These are phyloP conservation scores for Lithophane ornitopus DNA, from an alignment of 2,888 invertebrate genomes.

Conservation along the genomic window DNA sequence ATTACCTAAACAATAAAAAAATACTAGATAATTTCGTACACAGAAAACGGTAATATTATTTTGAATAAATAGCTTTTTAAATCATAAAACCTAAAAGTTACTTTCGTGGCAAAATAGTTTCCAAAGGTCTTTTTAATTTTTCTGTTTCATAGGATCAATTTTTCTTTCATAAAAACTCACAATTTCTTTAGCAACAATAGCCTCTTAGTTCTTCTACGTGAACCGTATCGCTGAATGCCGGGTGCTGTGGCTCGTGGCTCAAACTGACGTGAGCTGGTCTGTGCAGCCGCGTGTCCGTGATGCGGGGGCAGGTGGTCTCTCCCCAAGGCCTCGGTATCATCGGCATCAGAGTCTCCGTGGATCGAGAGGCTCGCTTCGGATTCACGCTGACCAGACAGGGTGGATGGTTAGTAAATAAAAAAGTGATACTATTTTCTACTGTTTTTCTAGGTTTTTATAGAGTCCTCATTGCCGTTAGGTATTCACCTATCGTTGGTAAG, in stretches of 20 bases:
- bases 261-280: slow-evolving; percentile 83
- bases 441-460: slow-evolving; percentile 8
- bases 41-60: no score
- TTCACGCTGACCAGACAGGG: slow-evolving; percentile 98
- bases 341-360: slow-evolving; percentile 99
- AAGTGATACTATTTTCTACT: background rate
- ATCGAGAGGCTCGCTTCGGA: slow-evolving; percentile 98
- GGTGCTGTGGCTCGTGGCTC: slow-evolving; percentile 73
- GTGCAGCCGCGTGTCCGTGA: slow-evolving; percentile 99
- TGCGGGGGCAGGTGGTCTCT: slow-evolving; percentile 99
- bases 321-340: slow-evolving; percentile 98
- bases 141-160: background rate
- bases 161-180: background rate
- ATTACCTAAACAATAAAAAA: slow-evolving; percentile 4
- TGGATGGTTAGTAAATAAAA: slow-evolving; percentile 95
- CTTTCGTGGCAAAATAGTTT: background rate
- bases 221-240: slow-evolving; percentile 76
- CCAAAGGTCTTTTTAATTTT: background rate
- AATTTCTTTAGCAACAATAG: slow-evolving; percentile 1
- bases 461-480: background rate
- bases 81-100: background rate
- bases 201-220: slow-evolving; percentile 60
- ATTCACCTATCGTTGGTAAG: slow-evolving; percentile 6
- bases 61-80: background rate
- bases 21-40: no score